These are phyloP conservation scores for Lacanobia oleracea DNA, from an alignment of 2,888 invertebrate genomes.

Conservation along the genomic window DNA sequence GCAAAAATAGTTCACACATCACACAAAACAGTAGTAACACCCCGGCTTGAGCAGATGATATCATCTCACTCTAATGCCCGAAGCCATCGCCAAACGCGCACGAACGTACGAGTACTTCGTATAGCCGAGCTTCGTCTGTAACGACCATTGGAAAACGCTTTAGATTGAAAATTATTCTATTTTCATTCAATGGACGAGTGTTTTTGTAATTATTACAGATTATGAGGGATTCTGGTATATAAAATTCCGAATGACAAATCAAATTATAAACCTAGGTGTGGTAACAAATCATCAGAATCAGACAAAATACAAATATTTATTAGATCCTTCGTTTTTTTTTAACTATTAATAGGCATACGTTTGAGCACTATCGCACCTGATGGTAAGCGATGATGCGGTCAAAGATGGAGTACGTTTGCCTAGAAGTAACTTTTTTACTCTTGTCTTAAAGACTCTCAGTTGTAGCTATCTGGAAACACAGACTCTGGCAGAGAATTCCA, in stretches of 20 bases:
- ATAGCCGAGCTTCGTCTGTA: constrained; percentile 25
- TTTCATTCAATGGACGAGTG: constrained; percentile 23
- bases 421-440: too few species aligned
- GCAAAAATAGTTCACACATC: not conserved
- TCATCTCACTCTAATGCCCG: constrained; percentile 35
- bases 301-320: too few species aligned
- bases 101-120: constrained; percentile 27
- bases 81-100: constrained; percentile 36
- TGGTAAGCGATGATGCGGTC: too few species aligned
- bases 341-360: too few species aligned
- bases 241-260: not conserved
- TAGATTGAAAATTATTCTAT: constrained; percentile 54
- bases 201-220: not conserved
- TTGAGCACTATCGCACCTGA: too few species aligned
- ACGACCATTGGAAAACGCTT: constrained; percentile 61
- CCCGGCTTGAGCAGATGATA: constrained; percentile 18
- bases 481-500: too few species aligned
- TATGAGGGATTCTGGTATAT: not conserved
- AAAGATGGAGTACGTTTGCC: too few species aligned
- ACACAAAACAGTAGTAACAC: constrained; percentile 21
- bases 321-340: too few species aligned
- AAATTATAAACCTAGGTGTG: not conserved
- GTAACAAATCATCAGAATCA: too few species aligned
- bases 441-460: too few species aligned
- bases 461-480: too few species aligned